Conservation (phyloP, 1,140 invertebrate species). For the Caenorhabditis remanei region DNA sequence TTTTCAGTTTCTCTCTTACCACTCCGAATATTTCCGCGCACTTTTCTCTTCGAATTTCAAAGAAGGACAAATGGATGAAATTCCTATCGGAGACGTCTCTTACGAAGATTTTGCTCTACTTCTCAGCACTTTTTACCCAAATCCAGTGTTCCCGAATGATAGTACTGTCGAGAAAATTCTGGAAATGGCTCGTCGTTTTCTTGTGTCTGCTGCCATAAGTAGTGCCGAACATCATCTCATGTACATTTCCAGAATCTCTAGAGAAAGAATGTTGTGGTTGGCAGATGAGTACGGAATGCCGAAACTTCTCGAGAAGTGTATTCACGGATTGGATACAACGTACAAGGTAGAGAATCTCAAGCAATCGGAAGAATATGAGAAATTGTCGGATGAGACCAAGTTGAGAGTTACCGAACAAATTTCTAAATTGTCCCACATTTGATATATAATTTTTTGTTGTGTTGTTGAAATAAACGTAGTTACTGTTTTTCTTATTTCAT, state of each 20-base stretch:
- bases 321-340: neutral
- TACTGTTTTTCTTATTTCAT: too few relatives aligned
- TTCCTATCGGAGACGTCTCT: neutral
- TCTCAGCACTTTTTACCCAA: neutral
- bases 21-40: neutral
- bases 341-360: neutral
- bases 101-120: neutral
- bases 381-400: neutral
- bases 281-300: neutral
- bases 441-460: too few relatives aligned
- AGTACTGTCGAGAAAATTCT: neutral
- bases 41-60: slow-evolving; percentile 1
- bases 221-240: neutral
- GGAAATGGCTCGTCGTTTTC: neutral
- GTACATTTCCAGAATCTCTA: neutral
- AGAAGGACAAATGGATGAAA: neutral
- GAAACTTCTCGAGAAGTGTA: neutral
- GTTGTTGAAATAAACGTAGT: too few relatives aligned
- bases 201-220: neutral
- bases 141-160: neutral
- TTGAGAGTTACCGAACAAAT: neutral
- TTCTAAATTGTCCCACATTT: too few relatives aligned
- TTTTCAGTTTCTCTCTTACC: neutral
- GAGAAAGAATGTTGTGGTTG: neutral
- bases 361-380: neutral